These are phyloP conservation scores for Meteorus cinctellus DNA, from an alignment of 2,888 invertebrate species.

Conservation along the genomic window DNA sequence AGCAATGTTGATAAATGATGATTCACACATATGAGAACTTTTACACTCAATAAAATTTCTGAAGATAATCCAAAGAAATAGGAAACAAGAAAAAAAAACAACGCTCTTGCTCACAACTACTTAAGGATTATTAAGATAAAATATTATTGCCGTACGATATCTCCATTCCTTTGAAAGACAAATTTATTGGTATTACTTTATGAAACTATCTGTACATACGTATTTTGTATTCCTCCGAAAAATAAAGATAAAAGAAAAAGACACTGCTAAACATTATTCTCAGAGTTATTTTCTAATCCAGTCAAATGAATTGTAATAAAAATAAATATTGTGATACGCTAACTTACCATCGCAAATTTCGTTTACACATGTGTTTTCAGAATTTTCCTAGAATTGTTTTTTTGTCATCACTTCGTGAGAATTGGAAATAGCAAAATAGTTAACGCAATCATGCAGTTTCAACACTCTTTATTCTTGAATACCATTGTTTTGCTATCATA, in stretches of 20 bases:
- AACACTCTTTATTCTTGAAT: neutral
- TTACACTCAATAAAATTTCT: conserved; percentile 57
- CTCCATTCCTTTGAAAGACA: conserved; percentile 69
- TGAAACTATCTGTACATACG: conserved; percentile 72
- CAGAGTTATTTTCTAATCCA: neutral
- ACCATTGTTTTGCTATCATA: conserved; percentile 39
- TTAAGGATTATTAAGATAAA: conserved; percentile 69
- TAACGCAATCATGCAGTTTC: neutral
- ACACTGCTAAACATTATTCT: conserved; percentile 29
- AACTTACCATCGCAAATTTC: too few relatives aligned
- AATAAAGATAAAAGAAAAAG: conserved; percentile 54
- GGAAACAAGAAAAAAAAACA: conserved; percentile 40
- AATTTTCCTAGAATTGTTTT: neutral
- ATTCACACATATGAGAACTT: conserved; percentile 29
- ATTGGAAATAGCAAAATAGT: neutral
- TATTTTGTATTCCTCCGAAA: conserved; percentile 73
- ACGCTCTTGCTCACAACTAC: conserved; percentile 70
- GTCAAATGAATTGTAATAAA: neutral
- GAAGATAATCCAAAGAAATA: conserved; percentile 65
- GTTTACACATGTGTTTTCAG: too few relatives aligned
- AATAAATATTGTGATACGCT: too few relatives aligned
- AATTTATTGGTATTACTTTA: conserved; percentile 71
- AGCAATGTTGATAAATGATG: conserved; percentile 31
- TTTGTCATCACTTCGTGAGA: neutral
- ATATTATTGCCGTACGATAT: conserved; percentile 69